Percentiles rank a stretch among this genome's conserved stretches.
Conservation (phyloP, 2,113 vertebrate species). For the Phodopus roborovskii region DNA sequence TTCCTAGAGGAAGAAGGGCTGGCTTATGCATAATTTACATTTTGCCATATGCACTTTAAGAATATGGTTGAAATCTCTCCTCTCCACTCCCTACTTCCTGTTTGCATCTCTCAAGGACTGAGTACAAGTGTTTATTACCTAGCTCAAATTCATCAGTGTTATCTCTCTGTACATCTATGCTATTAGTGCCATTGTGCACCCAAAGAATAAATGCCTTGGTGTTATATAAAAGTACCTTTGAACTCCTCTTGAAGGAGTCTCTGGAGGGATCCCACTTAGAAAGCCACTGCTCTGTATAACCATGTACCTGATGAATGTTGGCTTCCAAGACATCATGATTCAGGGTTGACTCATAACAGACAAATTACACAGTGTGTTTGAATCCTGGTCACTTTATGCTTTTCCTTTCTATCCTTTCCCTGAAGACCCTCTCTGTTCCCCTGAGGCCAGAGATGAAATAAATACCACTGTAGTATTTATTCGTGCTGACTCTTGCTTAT, state of each 20-base stretch:
- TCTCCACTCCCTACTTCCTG: background rate
- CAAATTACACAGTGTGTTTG: background rate
- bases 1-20: background rate
- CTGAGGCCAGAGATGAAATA: background rate
- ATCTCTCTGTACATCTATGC: background rate
- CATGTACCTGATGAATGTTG: background rate
- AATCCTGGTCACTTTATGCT: background rate
- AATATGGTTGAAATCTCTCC: background rate
- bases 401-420: background rate
- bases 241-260: background rate
- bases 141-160: background rate
- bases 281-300: background rate
- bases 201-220: background rate
- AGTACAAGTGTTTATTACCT: background rate
- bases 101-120: background rate
- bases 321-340: background rate
- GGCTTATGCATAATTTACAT: background rate
- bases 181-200: background rate
- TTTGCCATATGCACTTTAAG: background rate
- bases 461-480: background rate
- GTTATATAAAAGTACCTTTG: slow-evolving; percentile 5
- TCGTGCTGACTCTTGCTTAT: background rate
- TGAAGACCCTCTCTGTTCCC: background rate
- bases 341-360: background rate
- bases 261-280: background rate